phyloP scores from a whole-genome alignment of 1,140 invertebrate species.

The Cherax quadricarinatus region DNA sequence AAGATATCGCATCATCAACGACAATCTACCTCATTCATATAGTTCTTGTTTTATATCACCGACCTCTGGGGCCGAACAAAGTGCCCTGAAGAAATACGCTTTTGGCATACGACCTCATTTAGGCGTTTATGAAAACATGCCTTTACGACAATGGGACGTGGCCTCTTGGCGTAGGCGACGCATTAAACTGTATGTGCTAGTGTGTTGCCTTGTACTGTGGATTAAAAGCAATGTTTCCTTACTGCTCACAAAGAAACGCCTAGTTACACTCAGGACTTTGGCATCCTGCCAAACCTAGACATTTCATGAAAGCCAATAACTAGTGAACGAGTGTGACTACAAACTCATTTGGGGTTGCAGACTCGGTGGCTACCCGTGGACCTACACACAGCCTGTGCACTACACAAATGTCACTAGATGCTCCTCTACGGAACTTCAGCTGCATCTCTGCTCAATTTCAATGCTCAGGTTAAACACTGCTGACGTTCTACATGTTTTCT shows the following conservation, averaged over 20 bases:
- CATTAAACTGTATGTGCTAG: neutral
- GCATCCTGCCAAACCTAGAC: neutral
- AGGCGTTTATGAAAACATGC: neutral
- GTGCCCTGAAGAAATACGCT: too few species aligned
- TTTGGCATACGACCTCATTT: too few species aligned
- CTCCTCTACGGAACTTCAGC: neutral
- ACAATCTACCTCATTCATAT: neutral
- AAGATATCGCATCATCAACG: neutral
- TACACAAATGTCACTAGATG: neutral
- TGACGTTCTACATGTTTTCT: neutral
- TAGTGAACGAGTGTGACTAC: neutral
- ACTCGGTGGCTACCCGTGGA: neutral
- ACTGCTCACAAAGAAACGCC: neutral
- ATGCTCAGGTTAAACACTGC: neutral
- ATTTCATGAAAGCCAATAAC: neutral
- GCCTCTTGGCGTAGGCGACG: neutral
- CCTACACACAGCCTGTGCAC: neutral
- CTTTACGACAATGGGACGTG: neutral
- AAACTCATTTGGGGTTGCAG: neutral
- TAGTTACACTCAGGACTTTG: neutral
- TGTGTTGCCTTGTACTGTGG: constrained; percentile 10
- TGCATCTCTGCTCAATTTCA: too few species aligned
- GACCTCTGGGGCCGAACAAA: too few species aligned
- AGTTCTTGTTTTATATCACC: neutral
- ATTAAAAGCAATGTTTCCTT: neutral